Percentiles rank a stretch among this genome's conserved stretches.
Conservation (phyloP, 1,140 invertebrate genomes). For the Ceratina calcarata region DNA sequence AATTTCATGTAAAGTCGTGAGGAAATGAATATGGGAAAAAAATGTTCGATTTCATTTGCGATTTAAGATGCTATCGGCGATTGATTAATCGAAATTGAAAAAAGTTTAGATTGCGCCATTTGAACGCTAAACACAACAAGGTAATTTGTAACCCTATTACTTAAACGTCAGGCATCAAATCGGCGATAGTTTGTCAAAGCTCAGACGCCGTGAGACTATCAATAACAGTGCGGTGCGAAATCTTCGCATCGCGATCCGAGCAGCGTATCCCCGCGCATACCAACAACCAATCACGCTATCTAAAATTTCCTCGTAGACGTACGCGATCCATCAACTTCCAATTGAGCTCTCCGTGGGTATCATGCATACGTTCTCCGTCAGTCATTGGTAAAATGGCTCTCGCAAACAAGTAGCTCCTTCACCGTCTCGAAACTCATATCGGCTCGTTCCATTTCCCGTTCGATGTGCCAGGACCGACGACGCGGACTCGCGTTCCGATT, state of each 20-base stretch:
- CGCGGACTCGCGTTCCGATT: slow-evolving; percentile 17
- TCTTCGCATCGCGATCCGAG: not conserved
- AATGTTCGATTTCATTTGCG: no score
- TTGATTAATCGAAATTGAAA: no score
- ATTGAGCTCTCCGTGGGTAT: not conserved
- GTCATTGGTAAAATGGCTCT: not conserved
- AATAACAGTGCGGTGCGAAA: no score
- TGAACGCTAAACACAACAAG: no score
- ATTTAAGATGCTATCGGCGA: no score
- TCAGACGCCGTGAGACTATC: no score
- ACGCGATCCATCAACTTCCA: not conserved
- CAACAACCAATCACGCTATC: not conserved
- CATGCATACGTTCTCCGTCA: not conserved
- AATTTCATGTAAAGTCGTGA: no score
- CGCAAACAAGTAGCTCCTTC: not conserved
- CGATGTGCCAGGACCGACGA: not conserved
- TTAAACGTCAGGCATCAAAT: no score
- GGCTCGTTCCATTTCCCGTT: not conserved
- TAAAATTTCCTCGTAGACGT: not conserved
- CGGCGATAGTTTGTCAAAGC: no score
- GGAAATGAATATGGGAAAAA: no score
- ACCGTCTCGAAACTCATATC: not conserved
- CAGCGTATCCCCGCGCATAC: not conserved
- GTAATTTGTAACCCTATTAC: no score
- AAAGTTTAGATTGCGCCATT: no score